Evolutionary conservation across 2,113 vertebrate genomes (phyloP), one percentile per base, ranked within the genome.

Genomic region (Otolemur garnettii): DNA sequence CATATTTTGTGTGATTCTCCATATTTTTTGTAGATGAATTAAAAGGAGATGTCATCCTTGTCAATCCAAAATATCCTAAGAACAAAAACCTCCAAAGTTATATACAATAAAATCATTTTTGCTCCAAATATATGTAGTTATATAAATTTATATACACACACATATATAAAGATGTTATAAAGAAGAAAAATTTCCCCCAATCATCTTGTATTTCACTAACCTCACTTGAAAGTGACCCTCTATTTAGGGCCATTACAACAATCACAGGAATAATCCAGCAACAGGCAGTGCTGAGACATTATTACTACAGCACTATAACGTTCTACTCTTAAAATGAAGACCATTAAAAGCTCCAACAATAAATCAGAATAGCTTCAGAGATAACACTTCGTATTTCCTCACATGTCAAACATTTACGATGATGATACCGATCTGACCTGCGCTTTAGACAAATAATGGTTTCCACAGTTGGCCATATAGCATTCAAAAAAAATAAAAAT

Each of bases 381-480:
- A 80, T 53, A 94, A 75, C 33, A 85, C 28, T 81, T 96, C 14
- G 60, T 50, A 66, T 55, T 80, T 90, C 69, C 78, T 88, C 55
- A 96, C n/a, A 60, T 33, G 74, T 42, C 84, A 60, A 38, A 93
- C 45, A 8, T 91, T 77, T 94, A 80, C n/a, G 4, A 71, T 92
- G 55, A 85, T 10, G 18, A 82, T 35, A 33, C 0, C 60, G 38
- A 69, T 28, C 94, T 92, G 53, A 68, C 62, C 17, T 22, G 3
- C 42, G 22, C 8, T 90, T 84, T 87, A 64, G 42, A 42, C 79
- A 90, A 57, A 87, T 75, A 59, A 0, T 77, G 45, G 28, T 77
- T 92, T 97, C 93, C 90, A 86, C 38, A 92, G 55, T 55, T 91
- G 74, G 45, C n/a, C 80, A 91, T 78, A 33, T 74, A 5, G 15